Evolutionary conservation across 2,888 invertebrate genomes (phyloP).

Genomic region (Charanyca ferruginea): DNA sequence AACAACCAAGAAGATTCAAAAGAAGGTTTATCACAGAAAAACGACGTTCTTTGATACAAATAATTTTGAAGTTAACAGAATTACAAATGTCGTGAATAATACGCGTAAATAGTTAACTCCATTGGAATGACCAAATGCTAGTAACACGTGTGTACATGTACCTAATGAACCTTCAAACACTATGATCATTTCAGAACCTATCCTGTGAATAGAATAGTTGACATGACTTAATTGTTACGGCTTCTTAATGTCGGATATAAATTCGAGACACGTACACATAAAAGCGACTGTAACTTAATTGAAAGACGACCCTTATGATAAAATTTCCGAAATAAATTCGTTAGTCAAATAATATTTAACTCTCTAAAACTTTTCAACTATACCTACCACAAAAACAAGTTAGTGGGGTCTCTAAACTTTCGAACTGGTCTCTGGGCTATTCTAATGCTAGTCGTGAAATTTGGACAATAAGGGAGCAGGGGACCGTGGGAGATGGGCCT

Average conservation of each 20-base stretch:
- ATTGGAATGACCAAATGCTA: neutral
- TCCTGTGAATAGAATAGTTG: constrained; percentile 26
- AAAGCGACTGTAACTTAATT: neutral
- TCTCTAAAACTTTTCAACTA: constrained; percentile 34
- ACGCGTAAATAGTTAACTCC: neutral
- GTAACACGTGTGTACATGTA: neutral
- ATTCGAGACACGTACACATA: constrained; percentile 3
- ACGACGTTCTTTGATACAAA: too few species aligned
- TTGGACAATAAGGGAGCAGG: constrained; percentile 70
- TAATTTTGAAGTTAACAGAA: neutral
- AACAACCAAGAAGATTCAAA: too few species aligned
- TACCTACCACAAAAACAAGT: constrained; percentile 35
- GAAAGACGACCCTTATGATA: constrained; percentile 10
- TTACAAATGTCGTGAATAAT: neutral
- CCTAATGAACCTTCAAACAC: constrained; percentile 14
- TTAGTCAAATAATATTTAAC: constrained; percentile 35
- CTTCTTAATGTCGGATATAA: constrained; percentile 39
- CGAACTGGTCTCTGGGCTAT: constrained; percentile 67
- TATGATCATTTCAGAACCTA: constrained; percentile 32
- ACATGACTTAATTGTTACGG: constrained; percentile 27
- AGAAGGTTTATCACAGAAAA: too few species aligned
- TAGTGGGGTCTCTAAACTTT: constrained; percentile 46
- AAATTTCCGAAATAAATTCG: constrained; percentile 1
- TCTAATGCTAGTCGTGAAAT: constrained; percentile 67
- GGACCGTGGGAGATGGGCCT: constrained; percentile 85